Base-by-base conservation (phyloP, 2,888 invertebrate species). In the Frankliniella fusca region DNA sequence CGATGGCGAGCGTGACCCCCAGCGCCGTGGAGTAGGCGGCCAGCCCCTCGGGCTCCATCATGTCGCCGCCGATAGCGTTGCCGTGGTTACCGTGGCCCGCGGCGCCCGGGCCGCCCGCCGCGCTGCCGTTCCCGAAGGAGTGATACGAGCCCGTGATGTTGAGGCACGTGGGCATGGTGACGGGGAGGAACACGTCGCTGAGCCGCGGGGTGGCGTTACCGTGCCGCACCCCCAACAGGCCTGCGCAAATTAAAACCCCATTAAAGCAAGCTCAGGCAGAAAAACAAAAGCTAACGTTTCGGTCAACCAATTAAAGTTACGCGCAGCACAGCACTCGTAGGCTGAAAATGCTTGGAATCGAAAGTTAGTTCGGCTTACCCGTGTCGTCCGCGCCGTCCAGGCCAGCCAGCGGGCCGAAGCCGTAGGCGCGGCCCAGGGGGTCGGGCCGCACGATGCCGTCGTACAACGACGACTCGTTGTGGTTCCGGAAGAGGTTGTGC, bases 401-500 rank as follows among this genome's bases (percentile, higher is more conserved):
- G 12, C 83, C 82, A 9, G 83, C 83, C 82, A 27, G 23, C 80
- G 18, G 82, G 38, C 70, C 15, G 82, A 83, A 18, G 83, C 91
- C 84, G 89, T 89, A 84, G 91, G 90, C 84, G 93, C 89, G 70
- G 92, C 92, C 84, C 83, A 95, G 89, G 23, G 95, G 95, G 89
- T 95, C 95, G 15, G 95, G 94, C 84, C 97, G 91, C 50, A 97
- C 95, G 80, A 94, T 92, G 81, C 97, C 97, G 87, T 97, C 97
- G 89, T 97, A 97, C 48, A 97, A 90, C 84, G 94, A 94, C 85
- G 94, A 93, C 87, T 97, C 96, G 87, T 95, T 94, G 89, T 96
- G 94, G 89, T 96, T 94, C 85, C 94, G 92, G 89, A 97, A 95
- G 84, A 97, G 91, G 89, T 97, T 97, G 89, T 97, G 96, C 80